These are phyloP conservation scores for Microcebus lehilahytsara DNA, from an alignment of 2,113 vertebrate species.

Conservation along the genomic window DNA sequence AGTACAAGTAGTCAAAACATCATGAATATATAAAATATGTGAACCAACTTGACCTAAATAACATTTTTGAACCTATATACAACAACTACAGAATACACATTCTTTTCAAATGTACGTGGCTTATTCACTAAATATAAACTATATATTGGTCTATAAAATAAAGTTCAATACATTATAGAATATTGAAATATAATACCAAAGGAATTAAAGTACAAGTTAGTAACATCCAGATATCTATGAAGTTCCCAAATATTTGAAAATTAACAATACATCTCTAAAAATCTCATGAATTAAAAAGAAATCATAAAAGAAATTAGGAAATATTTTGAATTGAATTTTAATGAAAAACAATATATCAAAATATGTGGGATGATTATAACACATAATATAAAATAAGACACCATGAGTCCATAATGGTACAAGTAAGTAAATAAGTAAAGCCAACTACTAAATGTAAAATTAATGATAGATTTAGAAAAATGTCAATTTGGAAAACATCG, in stretches of 20 bases:
- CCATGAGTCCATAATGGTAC: background rate
- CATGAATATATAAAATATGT: background rate
- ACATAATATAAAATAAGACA: background rate
- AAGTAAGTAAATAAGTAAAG: background rate
- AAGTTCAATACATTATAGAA: background rate
- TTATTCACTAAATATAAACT: slow-evolving; percentile 1
- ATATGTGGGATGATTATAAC: background rate
- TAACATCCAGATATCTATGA: background rate
- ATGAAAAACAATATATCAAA: background rate
- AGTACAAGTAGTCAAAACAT: background rate
- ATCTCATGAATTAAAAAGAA: background rate
- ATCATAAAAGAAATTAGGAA: background rate
- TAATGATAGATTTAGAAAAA: background rate
- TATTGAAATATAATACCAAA: background rate
- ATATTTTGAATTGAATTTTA: slow-evolving; percentile 26
- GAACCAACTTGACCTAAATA: background rate
- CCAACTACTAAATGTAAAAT: background rate
- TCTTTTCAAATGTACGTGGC: background rate
- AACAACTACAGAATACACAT: background rate
- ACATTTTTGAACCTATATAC: background rate
- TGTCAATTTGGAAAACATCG: background rate
- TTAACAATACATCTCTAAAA: background rate
- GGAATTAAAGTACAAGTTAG: background rate
- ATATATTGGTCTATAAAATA: background rate
- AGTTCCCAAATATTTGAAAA: background rate